These are phyloP conservation scores for Heteromurus nitidus DNA, from an alignment of 2,888 invertebrate species.

Conservation along the genomic window DNA sequence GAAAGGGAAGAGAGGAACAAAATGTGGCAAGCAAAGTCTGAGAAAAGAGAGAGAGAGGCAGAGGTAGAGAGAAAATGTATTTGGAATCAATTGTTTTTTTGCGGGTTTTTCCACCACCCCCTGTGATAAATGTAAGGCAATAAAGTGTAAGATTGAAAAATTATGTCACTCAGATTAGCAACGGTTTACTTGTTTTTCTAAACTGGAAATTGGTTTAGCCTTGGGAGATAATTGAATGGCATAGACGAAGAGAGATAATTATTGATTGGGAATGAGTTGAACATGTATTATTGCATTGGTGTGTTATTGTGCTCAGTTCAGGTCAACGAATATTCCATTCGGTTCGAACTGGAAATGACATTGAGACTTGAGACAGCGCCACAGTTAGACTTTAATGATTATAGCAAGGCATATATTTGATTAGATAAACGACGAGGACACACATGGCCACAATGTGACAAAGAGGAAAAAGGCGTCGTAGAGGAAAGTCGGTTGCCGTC, in stretches of 20 bases:
- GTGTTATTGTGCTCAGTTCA: no score
- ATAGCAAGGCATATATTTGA: no score
- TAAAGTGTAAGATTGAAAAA: slow-evolving; percentile 52
- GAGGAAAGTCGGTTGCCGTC: no score
- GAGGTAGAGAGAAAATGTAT: slow-evolving; percentile 4
- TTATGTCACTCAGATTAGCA: slow-evolving; percentile 59
- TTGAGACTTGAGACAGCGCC: no score
- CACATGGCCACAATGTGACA: background rate
- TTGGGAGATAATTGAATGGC: no score
- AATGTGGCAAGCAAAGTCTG: no score
- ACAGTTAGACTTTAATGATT: no score
- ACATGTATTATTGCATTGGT: background rate
- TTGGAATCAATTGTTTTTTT: slow-evolving; percentile 53
- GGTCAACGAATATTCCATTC: no score
- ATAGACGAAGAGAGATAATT: no score
- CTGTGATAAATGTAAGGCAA: slow-evolving; percentile 26
- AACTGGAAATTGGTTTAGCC: no score
- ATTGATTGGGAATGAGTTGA: background rate
- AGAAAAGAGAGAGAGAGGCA: slow-evolving; percentile 11
- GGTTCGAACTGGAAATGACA: no score
- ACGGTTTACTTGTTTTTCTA: no score
- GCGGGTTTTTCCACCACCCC: background rate
- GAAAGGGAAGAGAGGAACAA: background rate
- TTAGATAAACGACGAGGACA: slow-evolving; percentile 6
- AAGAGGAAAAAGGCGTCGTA: background rate